A percentile compares a stretch with the other conserved stretches of the same genome.
These are phyloP conservation scores for Sciurus carolinensis DNA, from an alignment of 2,797 vertebrate genomes.

Conservation along the genomic window DNA sequence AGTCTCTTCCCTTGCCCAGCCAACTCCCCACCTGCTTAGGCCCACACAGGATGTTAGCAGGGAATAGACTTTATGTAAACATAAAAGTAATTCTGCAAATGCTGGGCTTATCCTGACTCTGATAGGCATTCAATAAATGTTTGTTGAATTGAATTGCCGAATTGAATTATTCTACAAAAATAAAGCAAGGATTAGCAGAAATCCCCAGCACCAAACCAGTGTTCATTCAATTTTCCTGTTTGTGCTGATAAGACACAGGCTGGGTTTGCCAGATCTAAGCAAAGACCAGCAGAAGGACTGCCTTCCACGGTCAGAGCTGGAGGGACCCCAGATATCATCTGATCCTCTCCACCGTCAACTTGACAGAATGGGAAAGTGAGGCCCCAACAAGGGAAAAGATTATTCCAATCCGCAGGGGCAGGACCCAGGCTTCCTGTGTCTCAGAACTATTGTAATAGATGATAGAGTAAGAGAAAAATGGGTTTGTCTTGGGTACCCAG, in stretches of 20 bases:
- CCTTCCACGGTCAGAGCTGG: not conserved
- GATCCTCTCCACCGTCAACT: no score
- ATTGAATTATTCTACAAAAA: conserved; percentile 81
- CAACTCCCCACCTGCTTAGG: not conserved
- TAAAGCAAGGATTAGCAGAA: conserved; percentile 77
- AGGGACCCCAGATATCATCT: not conserved
- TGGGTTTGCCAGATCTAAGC: not conserved
- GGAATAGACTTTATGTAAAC: not conserved
- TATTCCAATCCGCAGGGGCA: not conserved
- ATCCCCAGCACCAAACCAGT: not conserved
- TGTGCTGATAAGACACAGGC: not conserved
- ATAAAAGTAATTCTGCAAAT: conserved; percentile 69
- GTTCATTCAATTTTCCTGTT: conserved; percentile 20
- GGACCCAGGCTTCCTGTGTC: not conserved
- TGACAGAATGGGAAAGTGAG: not conserved
- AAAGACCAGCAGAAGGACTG: not conserved
- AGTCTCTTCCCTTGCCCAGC: not conserved
- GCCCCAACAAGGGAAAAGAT: not conserved
- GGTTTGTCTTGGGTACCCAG: not conserved
- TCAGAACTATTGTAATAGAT: not conserved
- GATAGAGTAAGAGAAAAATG: not conserved
- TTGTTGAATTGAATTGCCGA: conserved; percentile 70
- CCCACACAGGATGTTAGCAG: not conserved
- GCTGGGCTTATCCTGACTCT: conserved; percentile 71
- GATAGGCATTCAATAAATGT: conserved; percentile 77